Base-by-base conservation (phyloP, 1,140 invertebrate genomes). In the Helicoverpa armigera region DNA sequence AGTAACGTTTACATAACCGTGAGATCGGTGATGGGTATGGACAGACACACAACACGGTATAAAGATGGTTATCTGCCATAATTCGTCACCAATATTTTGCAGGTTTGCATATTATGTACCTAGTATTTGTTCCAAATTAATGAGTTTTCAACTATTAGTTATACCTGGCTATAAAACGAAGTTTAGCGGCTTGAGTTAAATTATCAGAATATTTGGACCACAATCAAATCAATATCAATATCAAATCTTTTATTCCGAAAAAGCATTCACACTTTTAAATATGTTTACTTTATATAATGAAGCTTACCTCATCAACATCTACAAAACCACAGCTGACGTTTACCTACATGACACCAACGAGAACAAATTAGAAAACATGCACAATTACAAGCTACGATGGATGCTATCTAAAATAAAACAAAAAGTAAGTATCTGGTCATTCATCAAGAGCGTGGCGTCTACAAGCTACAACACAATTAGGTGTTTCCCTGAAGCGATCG, bases 1-100 rank as follows among this genome's bases (percentile, higher is more conserved):
- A 89, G 89, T 90, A 90, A 87, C 86, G 89, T 91, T 90, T 91
- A 90, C 87, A 88, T 85, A 89, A 91, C 86, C 89, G 88, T 91
- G 89, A 89, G 90, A 92, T 88, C 85, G 75, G 75, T 77, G 61
- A 77, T 77, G 75, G 29, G 75, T 54, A 77, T 51, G 61, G 75
- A 77, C 61, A 77, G 61, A 77, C 43, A 77, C 60, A 60, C 75
- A 77, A 77, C 50, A 70, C 50, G 14, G 67, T 53, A 10, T n/a
- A 63, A 67, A 14, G 31, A 10, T 60, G 18, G 2, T 53, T 50
- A 31, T 31, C 51, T 11, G 18, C 9, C 9, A 29, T 77, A 13
- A 67, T 67, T 35, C 54, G 50, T 67, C 29, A 23, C 61, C 16
- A 35, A 53, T 60, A 50, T 53, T 31, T 35, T 16, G 48, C 43